Evolutionary conservation across 2,888 invertebrate genomes (phyloP).

Genomic region (Eristalis intricaria): DNA sequence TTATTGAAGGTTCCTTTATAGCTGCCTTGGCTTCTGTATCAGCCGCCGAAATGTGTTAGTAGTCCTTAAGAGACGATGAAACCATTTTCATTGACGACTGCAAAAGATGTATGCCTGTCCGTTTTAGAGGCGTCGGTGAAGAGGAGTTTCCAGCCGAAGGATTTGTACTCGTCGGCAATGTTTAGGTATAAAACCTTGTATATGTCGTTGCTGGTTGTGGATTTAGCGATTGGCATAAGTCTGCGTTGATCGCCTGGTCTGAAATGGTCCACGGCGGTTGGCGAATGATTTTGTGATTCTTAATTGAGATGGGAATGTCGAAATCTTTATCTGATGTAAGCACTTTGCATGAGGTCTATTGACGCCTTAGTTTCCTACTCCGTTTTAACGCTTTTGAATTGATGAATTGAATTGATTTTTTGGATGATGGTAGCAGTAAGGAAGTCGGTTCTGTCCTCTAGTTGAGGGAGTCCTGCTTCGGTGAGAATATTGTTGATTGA

Average conservation of each 20-base stretch:
- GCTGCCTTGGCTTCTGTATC: no score
- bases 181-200: slow-evolving; percentile 9
- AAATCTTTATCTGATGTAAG: no score
- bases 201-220: slow-evolving; percentile 7
- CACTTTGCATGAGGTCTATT: no score
- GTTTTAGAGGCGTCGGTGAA: no score
- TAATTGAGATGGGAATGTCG: no score
- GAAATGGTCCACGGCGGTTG: no score
- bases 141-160: slow-evolving; percentile 14
- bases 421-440: background rate
- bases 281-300: no score
- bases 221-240: slow-evolving; percentile 14
- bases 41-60: background rate
- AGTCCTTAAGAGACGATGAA: background rate
- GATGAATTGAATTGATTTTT: background rate
- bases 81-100: slow-evolving; percentile 6
- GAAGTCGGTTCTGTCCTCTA: no score
- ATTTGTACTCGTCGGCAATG: slow-evolving; percentile 12
- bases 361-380: background rate
- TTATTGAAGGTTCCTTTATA: no score
- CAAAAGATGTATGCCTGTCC: slow-evolving; percentile 12
- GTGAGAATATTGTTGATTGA: background rate
- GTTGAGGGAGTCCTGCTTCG: slow-evolving; percentile 8
- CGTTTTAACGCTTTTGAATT: background rate
- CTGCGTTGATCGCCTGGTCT: no score